Percentiles rank a stretch among this genome's conserved stretches.
Conservation (phyloP, 2,888 invertebrate species). For the Caenorhabditis sp. region DNA sequence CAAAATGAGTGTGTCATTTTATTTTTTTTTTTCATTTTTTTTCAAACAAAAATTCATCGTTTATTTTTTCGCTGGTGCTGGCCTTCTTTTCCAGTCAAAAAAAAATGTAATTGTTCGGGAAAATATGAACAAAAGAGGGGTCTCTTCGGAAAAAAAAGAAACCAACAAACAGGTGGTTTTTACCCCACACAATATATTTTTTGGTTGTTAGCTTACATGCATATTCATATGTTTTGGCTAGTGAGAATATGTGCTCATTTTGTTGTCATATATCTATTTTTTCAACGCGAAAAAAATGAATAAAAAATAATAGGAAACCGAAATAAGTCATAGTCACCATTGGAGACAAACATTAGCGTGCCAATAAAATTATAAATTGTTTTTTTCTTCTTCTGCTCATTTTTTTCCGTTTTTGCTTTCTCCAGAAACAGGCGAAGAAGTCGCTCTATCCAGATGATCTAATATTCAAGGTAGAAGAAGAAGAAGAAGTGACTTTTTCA, state of each 20-base stretch:
- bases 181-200: background rate
- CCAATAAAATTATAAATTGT: no score
- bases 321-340: no score
- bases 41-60: background rate
- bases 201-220: background rate
- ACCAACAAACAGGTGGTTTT: background rate
- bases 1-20: background rate
- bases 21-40: background rate
- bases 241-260: no score
- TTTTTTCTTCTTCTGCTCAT: background rate
- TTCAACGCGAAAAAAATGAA: background rate
- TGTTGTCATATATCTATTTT: no score
- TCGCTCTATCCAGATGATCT: background rate
- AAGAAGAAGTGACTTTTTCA: no score
- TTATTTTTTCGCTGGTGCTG: background rate
- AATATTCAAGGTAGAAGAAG: slow-evolving; percentile 1
- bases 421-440: background rate
- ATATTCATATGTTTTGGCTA: background rate
- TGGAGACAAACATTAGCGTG: no score
- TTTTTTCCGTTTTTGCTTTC: background rate
- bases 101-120: background rate
- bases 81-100: background rate
- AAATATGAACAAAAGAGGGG: background rate
- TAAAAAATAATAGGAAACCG: background rate
- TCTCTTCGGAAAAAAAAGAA: background rate